Conservation (phyloP, 2,888 invertebrate genomes). For the Leucophenga montana region DNA sequence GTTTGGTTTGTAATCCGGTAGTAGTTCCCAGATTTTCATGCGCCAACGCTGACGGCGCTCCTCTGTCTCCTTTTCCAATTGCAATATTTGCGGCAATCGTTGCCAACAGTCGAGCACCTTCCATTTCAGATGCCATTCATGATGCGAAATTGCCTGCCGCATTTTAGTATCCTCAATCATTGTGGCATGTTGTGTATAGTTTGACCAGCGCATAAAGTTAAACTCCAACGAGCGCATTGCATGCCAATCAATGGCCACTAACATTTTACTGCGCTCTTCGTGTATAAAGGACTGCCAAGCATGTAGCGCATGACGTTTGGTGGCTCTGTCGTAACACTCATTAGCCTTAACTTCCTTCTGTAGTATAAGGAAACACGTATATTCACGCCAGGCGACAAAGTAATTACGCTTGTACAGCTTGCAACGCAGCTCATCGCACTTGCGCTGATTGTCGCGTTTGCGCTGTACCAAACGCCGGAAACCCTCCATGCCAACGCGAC, state of each 20-base stretch:
- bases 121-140: slow-evolving; percentile 73
- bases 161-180: slow-evolving; percentile 74
- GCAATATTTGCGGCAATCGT: slow-evolving; percentile 78
- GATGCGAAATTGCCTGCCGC: slow-evolving; percentile 70
- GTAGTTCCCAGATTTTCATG: slow-evolving; percentile 80
- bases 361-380: slow-evolving; percentile 74
- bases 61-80: slow-evolving; percentile 80
- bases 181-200: slow-evolving; percentile 73
- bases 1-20: slow-evolving; percentile 80
- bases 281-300: slow-evolving; percentile 72
- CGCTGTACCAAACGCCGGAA: slow-evolving; percentile 69
- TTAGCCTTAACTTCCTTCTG: slow-evolving; percentile 77
- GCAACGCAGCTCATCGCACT: slow-evolving; percentile 74
- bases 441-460: slow-evolving; percentile 70
- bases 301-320: slow-evolving; percentile 74
- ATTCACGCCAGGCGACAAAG: slow-evolving; percentile 76
- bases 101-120: slow-evolving; percentile 77
- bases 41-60: slow-evolving; percentile 81
- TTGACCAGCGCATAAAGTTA: slow-evolving; percentile 75
- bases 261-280: slow-evolving; percentile 74
- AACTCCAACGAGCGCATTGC: slow-evolving; percentile 77
- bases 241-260: slow-evolving; percentile 83
- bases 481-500: slow-evolving; percentile 66
- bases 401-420: slow-evolving; percentile 74
- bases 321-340: slow-evolving; percentile 74